Base-by-base conservation (phyloP, 2,888 invertebrate species). In the Patella pellucida region DNA sequence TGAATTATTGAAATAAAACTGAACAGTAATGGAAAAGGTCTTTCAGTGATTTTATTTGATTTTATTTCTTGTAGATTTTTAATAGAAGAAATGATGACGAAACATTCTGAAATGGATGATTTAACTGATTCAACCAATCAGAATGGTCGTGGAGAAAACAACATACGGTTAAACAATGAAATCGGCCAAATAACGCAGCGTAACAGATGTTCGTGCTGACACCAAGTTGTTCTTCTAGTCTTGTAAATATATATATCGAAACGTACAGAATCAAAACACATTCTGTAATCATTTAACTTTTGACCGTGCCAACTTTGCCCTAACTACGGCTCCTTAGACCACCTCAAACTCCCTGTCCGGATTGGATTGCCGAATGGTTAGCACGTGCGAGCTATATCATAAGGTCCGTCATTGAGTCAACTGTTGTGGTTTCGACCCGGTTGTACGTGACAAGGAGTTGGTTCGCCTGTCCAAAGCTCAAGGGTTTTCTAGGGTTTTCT, bases 1-100 rank as follows among this genome's bases (percentile, higher is more conserved):
- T 7, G 23, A 27, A 67, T 67, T 67, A 16, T 73, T 67, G 16
- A 16, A 4, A 23, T 16, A 15, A 12, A 11, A 73, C 31, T 15
- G 67, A 31, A 23, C 27, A 12, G 16, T n/a, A 31, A n/a, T n/a
- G n/a, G n/a, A n/a, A n/a, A 67, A 27, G 1, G n/a, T 12, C 3
- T 72, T 1, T 72, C 14, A 62, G 11, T n/a, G 72, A 16, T 16
- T 31, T 50, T 7, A 15, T 70, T 54, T 15, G 19, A 4, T 52
- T 72, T 62, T 15, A 12, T 62, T 69, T 23, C 52, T 72, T 83
- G 9, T 78, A 88, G 88, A 70, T 88, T 86, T 82, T 77, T 88
- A 14, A 80, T 86, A 31, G 88, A 87, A 70, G 88, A 87, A 73
- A 87, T 88, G 85, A 85, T 86, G 84, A 79, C 83, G 11, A 86